These are phyloP conservation scores for Poeciliopsis turrubarensis DNA, from an alignment of 2,113 vertebrate species.

Conservation along the genomic window DNA sequence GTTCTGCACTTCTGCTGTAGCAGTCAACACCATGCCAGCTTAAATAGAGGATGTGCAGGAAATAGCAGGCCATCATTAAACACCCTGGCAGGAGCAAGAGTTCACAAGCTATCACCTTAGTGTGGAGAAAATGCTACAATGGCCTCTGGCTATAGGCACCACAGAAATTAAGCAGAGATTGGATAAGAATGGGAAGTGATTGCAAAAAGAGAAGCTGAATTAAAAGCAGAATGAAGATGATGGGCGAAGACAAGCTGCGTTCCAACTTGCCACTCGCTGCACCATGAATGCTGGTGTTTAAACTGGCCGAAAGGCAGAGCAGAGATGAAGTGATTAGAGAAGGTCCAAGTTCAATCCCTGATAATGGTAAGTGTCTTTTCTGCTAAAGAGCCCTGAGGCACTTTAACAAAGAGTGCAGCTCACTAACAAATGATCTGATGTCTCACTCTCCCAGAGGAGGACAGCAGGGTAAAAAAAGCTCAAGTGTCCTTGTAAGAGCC, in stretches of 20 bases:
- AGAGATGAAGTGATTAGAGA: conserved; percentile 22
- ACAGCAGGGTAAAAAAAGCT: conserved; percentile 28
- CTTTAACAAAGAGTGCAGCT: conserved; percentile 29
- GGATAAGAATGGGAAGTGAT: conserved; percentile 14
- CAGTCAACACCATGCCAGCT: conserved; percentile 38
- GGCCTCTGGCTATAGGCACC: conserved; percentile 15
- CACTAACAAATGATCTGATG: conserved; percentile 26
- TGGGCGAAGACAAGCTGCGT: background rate
- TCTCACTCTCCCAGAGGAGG: conserved; percentile 38
- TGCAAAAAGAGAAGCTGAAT: conserved; percentile 10
- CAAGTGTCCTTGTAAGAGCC: conserved; percentile 6
- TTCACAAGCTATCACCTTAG: conserved; percentile 32
- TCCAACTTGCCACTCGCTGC: background rate
- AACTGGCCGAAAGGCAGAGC: conserved; percentile 32
- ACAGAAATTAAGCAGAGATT: conserved; percentile 29
- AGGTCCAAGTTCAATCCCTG: conserved; percentile 46
- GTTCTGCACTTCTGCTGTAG: conserved; percentile 29
- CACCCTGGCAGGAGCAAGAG: conserved; percentile 24
- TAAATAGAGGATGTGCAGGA: conserved; percentile 47
- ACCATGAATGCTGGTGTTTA: background rate
- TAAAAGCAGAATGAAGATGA: background rate
- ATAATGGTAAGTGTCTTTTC: conserved; percentile 39
- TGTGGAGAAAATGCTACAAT: conserved; percentile 3
- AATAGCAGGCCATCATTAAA: conserved; percentile 56
- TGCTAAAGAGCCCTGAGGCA: conserved; percentile 41